Percentiles rank a stretch among this genome's conserved stretches.
Evolutionary conservation across 1,140 invertebrate species (phyloP).

Genomic region (Pseudomyrmex concolor): DNA sequence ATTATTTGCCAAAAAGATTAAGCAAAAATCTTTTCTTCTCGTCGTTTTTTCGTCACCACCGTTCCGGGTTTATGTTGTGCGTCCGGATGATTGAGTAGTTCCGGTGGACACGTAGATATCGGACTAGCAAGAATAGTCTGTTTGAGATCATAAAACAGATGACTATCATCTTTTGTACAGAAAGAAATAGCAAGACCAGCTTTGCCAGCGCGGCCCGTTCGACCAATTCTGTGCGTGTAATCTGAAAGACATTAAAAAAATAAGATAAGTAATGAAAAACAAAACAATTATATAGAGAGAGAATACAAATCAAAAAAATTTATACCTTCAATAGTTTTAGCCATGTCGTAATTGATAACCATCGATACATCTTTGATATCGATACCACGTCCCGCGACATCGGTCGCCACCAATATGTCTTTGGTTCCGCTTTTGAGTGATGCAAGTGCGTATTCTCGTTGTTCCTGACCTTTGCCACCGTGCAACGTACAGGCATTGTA

Average conservation of each 20-base stretch:
- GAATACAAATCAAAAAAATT: conserved; percentile 15
- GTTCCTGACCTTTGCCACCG: conserved; percentile 99
- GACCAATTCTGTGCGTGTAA: conserved; percentile 99
- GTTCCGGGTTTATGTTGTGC: conserved; percentile 99
- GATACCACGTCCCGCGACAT: conserved; percentile 99
- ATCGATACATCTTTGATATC: conserved; percentile 99
- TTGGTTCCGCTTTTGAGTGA: conserved; percentile 97
- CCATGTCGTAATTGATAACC: conserved; percentile 99
- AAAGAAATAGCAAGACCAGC: conserved; percentile 98
- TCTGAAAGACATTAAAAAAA: conserved; percentile 85
- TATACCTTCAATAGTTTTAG: conserved; percentile 97
- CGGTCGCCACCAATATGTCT: conserved; percentile 99
- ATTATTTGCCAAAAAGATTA: conserved; percentile 79
- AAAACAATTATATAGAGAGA: conserved; percentile 33
- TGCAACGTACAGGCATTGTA: conserved; percentile 98
- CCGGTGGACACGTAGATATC: conserved; percentile 97
- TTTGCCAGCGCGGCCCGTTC: conserved; percentile 99
- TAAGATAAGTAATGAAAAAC: no score
- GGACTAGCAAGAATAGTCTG: conserved; percentile 95
- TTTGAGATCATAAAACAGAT: conserved; percentile 98
- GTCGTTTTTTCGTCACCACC: conserved; percentile 95
- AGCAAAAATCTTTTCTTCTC: conserved; percentile 98
- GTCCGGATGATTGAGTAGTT: conserved; percentile 98
- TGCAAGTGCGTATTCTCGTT: conserved; percentile 98
- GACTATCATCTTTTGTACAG: conserved; percentile 98